Evolutionary conservation across 2,797 vertebrate species (phyloP), one percentile per base, ranked within the genome.

Genomic region (Poeciliopsis turneri): DNA sequence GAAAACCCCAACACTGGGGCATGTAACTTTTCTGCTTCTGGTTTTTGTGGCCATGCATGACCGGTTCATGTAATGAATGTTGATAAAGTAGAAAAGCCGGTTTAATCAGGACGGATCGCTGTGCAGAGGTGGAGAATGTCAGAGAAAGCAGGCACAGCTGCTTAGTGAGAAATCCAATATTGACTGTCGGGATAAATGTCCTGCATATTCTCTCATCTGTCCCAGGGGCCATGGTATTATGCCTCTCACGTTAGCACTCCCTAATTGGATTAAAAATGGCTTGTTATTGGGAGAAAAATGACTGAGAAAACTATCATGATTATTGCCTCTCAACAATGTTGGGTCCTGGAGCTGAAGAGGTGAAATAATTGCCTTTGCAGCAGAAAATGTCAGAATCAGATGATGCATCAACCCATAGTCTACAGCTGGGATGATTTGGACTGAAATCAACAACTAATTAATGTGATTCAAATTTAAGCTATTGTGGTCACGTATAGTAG

Each of bases 191-290:
- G 92, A 94, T 94, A 92, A 94, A 95, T 95, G 94, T 93, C 92
- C 94, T 92, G 93, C 92, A 92, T 93, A 94, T 95, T 95, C 93
- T 93, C 90, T 95, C 92, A 93, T 94, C 92, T 94, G 92, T 94
- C 94, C 93, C 94, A 86, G 88, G 90, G 90, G 92, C 90, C 61
- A 84, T 85, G 81, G 89, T 93, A 94, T 93, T 94, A 95, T 94
- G 93, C 94, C 92, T 93, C 92, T 94, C 94, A 93, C 90, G 93
- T 94, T 94, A 94, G 90, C 89, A 82, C 87, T 84, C 89, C 23
- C 89, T 95, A 94, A 95, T 93, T 94, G 94, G 92, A 94, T 95
- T 94, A 94, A 95, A 94, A 94, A 94, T 93, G 90, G 92, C 90
- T 93, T 93, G 94, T 94, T 94, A 94, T 94, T 92, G 90, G 91